Percentiles rank a stretch among this genome's conserved stretches.
Evolutionary conservation across 1,140 invertebrate genomes (phyloP).

Genomic region (Grapholita molesta): DNA sequence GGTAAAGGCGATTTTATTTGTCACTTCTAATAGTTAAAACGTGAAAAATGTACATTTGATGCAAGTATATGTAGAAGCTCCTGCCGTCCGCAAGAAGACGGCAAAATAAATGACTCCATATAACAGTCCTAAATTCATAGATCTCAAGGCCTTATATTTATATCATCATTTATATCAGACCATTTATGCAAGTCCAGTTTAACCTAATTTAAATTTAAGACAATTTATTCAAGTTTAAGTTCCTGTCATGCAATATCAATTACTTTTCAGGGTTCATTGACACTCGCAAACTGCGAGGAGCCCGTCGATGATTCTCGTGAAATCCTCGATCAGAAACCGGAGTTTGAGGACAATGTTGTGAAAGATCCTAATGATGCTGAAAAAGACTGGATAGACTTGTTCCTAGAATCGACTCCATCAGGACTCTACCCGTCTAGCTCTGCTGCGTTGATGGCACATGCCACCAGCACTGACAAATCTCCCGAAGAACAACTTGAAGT

Average conservation of each 20-base stretch:
- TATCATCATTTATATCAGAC: neutral
- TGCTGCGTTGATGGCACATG: conserved; percentile 52
- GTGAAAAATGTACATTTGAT: no score
- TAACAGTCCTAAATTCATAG: no score
- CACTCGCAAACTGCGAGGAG: conserved; percentile 27
- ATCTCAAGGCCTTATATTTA: no score
- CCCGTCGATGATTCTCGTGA: conserved; percentile 25
- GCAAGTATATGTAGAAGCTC: no score
- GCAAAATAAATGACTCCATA: no score
- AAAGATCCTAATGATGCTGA: conserved; percentile 34
- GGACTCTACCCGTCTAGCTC: conserved; percentile 46
- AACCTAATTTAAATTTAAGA: neutral
- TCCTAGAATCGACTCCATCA: conserved; percentile 29
- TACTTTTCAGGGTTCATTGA: conserved; percentile 36
- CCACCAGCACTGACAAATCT: conserved; percentile 46
- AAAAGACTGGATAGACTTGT: conserved; percentile 49
- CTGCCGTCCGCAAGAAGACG: no score
- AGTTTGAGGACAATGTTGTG: conserved; percentile 26
- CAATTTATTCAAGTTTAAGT: neutral
- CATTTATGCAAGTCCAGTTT: neutral
- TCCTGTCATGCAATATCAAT: conserved; percentile 10
- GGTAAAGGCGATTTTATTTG: conserved; percentile 39
- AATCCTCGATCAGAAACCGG: conserved; percentile 21
- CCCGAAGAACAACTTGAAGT: conserved; percentile 60
- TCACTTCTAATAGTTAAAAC: no score